Percentiles rank a stretch among this genome's conserved stretches.
Conservation (phyloP, 2,797 vertebrate species). For the Knipowitschia caucasica region DNA sequence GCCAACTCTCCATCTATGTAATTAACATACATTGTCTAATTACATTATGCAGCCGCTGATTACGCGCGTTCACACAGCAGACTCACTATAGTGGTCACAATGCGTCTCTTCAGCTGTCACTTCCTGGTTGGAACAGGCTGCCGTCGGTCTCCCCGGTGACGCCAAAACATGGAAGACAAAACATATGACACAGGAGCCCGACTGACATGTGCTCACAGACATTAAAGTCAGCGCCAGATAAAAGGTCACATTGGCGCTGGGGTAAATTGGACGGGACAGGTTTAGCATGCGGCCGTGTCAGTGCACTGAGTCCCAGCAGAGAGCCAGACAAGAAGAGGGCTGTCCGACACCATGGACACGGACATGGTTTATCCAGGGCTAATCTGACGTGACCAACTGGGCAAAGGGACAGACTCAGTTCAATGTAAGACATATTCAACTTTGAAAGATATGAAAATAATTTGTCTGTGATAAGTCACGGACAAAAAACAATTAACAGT, state of each 20-base stretch:
- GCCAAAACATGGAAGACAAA: conserved; percentile 71
- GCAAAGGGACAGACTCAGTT: no score
- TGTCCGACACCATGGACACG: conserved; percentile 31
- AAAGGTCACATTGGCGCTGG: conserved; percentile 80
- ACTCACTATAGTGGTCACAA: conserved; percentile 26
- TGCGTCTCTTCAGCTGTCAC: conserved; percentile 40
- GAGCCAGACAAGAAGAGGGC: conserved; percentile 21
- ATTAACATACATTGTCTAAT: conserved; percentile 39
- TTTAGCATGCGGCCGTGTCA: conserved; percentile 74
- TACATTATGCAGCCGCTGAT: conserved; percentile 33
- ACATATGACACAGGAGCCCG: conserved; percentile 74
- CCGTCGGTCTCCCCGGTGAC: conserved; percentile 48
- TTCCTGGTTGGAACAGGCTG: conserved; percentile 45
- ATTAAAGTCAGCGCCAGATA: conserved; percentile 77
- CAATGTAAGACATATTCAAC: no score
- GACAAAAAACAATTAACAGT: no score
- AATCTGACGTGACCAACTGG: neutral
- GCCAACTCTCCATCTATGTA: conserved; percentile 3
- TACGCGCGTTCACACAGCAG: conserved; percentile 18
- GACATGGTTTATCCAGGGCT: neutral
- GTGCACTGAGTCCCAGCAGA: conserved; percentile 73
- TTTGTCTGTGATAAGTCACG: no score
- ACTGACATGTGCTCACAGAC: conserved; percentile 80
- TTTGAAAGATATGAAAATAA: no score
- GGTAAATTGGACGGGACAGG: conserved; percentile 81